Base-by-base conservation (phyloP, 2,797 vertebrate species). In the Pangasius macronema region DNA sequence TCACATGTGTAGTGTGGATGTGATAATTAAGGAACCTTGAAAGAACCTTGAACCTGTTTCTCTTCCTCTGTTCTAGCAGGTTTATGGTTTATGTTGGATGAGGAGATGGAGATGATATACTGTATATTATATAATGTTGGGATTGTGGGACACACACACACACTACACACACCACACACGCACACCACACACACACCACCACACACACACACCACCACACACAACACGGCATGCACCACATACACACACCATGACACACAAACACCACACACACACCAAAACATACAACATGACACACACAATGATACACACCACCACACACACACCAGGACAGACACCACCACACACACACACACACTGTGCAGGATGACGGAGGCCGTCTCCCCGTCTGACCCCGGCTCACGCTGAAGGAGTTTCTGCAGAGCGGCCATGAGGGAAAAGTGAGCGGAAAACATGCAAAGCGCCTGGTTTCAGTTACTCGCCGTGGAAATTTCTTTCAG, bases 381-480 rank as follows among this genome's bases (percentile, higher is more conserved):
- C 36, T 22, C 68, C 36, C 36, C 6, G 7, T 4, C 36, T 39
- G 20, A 22, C 39, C 39, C 70, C 18, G 18, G 20, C 53, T 39
- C 53, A 6, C 0, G 33, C 53, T 57, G 49, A 1, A 57, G 76
- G 14, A 33, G 51, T 27, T 80, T 59, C 51, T 57, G 18, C 67
- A 16, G 36, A 57, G 83, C 16, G 18, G 49, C 49, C 82, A 55
- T 84, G 65, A 72, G 49, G 65, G 68, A 85, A 85, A 46, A 46
- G 39, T 18, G 33, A 67, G 81, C 33, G 67, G 42, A 59, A 75
- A 70, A 76, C 70, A 75, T 51, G 55, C 85, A 83, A 76, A 77
- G 57, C 42, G 27, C 18, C 11, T 59, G 51, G 51, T 73, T 85
- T 75, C 70, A 39, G 20, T 73, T 57, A 57, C 53, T 75, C 27